Evolutionary conservation across 2,888 invertebrate species (phyloP).

Genomic region (Axea sp.): DNA sequence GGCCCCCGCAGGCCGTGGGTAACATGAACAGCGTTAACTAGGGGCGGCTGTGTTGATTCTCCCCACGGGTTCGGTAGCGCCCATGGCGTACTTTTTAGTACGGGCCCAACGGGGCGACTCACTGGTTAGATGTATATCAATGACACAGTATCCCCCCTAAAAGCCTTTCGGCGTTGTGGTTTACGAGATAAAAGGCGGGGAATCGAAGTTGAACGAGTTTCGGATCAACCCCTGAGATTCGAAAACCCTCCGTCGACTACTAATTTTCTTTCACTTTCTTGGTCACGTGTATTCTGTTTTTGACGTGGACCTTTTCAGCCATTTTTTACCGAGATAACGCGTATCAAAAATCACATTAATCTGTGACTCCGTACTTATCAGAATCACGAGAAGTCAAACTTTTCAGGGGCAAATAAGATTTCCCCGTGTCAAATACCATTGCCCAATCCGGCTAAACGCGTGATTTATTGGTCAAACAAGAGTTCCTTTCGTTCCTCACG

Average conservation of each 20-base stretch:
- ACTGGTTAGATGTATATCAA: conserved; percentile 69
- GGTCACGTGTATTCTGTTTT: conserved; percentile 41
- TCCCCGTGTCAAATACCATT: too few relatives aligned
- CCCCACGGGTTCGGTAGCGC: conserved; percentile 75
- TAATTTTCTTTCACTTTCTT: conserved; percentile 58
- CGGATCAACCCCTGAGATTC: conserved; percentile 50
- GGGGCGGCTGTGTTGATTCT: conserved; percentile 65
- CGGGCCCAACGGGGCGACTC: conserved; percentile 67
- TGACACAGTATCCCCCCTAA: conserved; percentile 70
- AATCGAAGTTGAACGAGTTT: conserved; percentile 55
- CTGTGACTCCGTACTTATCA: conserved; percentile 12
- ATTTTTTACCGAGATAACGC: conserved; percentile 14
- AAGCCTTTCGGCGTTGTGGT: conserved; percentile 70
- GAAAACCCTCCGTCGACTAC: conserved; percentile 46
- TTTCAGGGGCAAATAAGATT: too few relatives aligned
- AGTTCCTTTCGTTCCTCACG: too few relatives aligned
- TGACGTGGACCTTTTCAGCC: conserved; percentile 21
- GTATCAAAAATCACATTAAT: conserved; percentile 12
- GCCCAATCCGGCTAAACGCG: too few relatives aligned
- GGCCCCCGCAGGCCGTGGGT: conserved; percentile 49
- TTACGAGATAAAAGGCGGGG: conserved; percentile 59
- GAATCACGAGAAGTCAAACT: not conserved
- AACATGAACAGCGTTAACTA: conserved; percentile 60
- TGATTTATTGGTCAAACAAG: too few relatives aligned
- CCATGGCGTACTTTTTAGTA: conserved; percentile 71